Evolutionary conservation across 2,888 invertebrate species (phyloP).

Genomic region (Clitarchus hookeri): DNA sequence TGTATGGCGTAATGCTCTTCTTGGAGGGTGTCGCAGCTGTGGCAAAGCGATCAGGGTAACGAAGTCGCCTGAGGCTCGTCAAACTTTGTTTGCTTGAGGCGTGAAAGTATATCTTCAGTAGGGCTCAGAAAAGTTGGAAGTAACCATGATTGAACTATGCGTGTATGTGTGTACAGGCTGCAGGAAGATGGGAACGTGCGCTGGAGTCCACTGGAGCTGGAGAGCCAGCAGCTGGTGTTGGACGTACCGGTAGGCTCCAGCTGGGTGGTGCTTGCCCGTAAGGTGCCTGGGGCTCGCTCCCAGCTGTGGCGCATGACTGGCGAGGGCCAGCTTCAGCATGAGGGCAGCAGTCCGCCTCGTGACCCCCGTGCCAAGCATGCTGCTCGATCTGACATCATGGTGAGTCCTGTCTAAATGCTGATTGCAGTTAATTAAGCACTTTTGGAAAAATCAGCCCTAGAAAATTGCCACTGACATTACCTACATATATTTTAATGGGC

Average conservation of each 20-base stretch:
- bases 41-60: too few relatives aligned
- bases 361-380: conserved; percentile 49
- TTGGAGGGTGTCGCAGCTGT: too few relatives aligned
- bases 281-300: conserved; percentile 71
- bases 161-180: neutral
- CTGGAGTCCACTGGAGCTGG: conserved; percentile 58
- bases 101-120: too few relatives aligned
- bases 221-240: conserved; percentile 77
- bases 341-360: conserved; percentile 67
- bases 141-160: too few relatives aligned
- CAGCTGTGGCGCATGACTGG: conserved; percentile 96
- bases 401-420: neutral
- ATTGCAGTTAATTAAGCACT: too few relatives aligned
- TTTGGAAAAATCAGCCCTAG: too few relatives aligned
- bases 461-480: too few relatives aligned
- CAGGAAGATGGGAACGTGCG: neutral
- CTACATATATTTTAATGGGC: too few relatives aligned
- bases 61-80: too few relatives aligned
- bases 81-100: too few relatives aligned
- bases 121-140: too few relatives aligned
- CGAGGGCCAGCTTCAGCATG: conserved; percentile 88
- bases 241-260: conserved; percentile 69
- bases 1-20: too few relatives aligned
- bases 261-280: conserved; percentile 72
- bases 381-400: conserved; percentile 40